These are phyloP conservation scores for Drosophila peninsularis DNA, from an alignment of 2,888 invertebrate species.

Conservation along the genomic window DNA sequence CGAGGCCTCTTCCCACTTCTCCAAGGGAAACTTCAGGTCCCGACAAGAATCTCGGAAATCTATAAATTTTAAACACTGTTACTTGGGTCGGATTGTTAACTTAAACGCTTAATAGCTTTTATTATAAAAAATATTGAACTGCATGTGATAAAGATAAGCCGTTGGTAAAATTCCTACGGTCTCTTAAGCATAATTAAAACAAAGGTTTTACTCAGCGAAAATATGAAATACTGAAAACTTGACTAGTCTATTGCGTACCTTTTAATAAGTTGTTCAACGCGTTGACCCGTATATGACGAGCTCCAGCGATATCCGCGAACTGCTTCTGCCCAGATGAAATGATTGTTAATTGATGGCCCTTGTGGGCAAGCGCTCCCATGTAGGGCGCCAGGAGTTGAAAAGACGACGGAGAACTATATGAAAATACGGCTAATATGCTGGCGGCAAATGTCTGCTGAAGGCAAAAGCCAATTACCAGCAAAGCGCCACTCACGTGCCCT, in stretches of 20 bases:
- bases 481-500: constrained; percentile 7
- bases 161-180: no score
- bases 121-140: no score
- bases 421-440: constrained; percentile 65
- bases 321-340: constrained; percentile 32
- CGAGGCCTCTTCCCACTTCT: constrained; percentile 54
- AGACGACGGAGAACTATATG: constrained; percentile 58
- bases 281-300: constrained; percentile 48
- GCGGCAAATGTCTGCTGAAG: constrained; percentile 29
- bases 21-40: background rate
- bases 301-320: constrained; percentile 49
- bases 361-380: constrained; percentile 33
- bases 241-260: constrained; percentile 22
- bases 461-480: constrained; percentile 34
- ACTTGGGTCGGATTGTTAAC: no score
- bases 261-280: constrained; percentile 27
- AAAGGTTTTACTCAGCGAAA: no score
- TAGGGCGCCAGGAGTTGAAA: constrained; percentile 67
- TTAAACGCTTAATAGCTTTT: no score
- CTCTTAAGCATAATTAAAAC: no score
- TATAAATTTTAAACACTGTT: constrained; percentile 2
- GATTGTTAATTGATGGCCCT: constrained; percentile 61
- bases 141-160: no score
- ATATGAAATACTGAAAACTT: no score
- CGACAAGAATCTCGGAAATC: constrained; percentile 16